phyloP scores from a whole-genome alignment of 2,888 invertebrate species.

The Limnephilus auricula region DNA sequence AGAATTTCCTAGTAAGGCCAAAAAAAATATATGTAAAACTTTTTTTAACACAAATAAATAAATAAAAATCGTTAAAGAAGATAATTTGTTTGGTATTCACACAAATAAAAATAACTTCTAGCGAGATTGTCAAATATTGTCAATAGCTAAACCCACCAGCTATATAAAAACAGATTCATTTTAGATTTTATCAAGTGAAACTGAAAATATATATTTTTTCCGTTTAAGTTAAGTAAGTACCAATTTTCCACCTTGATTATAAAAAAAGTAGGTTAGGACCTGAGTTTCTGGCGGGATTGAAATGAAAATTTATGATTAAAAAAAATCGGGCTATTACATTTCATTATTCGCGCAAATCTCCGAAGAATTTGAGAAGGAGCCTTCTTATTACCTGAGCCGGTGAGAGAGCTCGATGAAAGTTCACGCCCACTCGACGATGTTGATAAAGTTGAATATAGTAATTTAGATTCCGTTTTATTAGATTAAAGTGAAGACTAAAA shows the following conservation, averaged over 20 bases:
- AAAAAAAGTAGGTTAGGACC: not conserved
- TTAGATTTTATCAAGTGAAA: too few relatives aligned
- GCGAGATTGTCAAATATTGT: not conserved
- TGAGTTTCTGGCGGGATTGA: not conserved
- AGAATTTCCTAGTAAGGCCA: too few relatives aligned
- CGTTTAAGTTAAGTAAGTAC: not conserved
- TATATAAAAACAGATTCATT: too few relatives aligned
- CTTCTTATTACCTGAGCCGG: not conserved
- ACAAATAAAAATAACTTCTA: not conserved
- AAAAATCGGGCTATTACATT: slow-evolving; percentile 2
- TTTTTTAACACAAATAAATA: too few relatives aligned
- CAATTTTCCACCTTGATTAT: not conserved
- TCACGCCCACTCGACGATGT: not conserved
- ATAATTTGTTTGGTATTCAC: too few relatives aligned
- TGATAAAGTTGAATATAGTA: not conserved
- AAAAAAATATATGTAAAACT: too few relatives aligned
- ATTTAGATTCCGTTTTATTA: slow-evolving; percentile 18
- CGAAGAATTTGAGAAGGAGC: not conserved
- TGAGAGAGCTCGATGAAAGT: not conserved
- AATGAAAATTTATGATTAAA: not conserved
- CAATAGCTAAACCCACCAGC: not conserved
- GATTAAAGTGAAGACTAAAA: not conserved
- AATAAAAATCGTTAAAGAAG: too few relatives aligned
- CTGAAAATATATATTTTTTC: too few relatives aligned
- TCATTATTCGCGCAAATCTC: not conserved